Base-by-base conservation (phyloP, 2,888 invertebrate species). In the Lamproptera curius region DNA sequence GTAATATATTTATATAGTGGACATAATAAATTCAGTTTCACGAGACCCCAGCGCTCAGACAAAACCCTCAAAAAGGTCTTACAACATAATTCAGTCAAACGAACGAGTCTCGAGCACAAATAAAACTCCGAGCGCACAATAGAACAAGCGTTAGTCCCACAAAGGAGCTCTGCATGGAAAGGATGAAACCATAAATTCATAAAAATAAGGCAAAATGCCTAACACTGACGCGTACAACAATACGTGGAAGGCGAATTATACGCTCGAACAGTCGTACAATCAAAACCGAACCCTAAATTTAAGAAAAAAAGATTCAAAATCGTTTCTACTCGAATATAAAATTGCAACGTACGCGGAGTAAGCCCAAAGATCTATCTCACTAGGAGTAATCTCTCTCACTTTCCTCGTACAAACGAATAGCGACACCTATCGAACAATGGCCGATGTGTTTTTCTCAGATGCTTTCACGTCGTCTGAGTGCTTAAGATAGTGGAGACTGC, bases 181-280 rank as follows among this genome's bases (percentile, higher is more conserved):
- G 42, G 33, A 42, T 38, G 34, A 39, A 38, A 35, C 33, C 42
- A 48, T 48, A 35, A 43, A 48, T 48, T 42, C 33, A 17, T 43
- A 48, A 43, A 42, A 42, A 42, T 42, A 39, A 43, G 39, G 34
- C 42, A 38, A 38, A 42, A 42, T 42, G 37, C 38, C 34, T 42
- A 34, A 38, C 34, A 42, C 38, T 38, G 42, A 23, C 33, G 42
- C 37, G 34, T 34, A 37, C 28, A 33, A 38, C 38, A 35, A 42
- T 35, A 48, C 39, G 38, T 48, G 39, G 33, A 48, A 48, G 48
- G 43, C 42, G 39, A 47, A 47, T 42, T 48, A 48, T 34, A 26
- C 38, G n/a, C n/a, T 17, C 38, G 5, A 37, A 5, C 10, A 16
- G 10, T 0, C 10, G 16, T 38, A 10, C 20, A 33, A 3, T 1